These are phyloP conservation scores for honey bee (Apis mellifera) DNA, from an alignment of 1,140 invertebrate genomes.

Conservation along the genomic window Amel_HAv3.1 CM009939.2:7478001-7478500, in stretches of 20 bases:
- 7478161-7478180: constrained; percentile 98
- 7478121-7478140: constrained; percentile 98
- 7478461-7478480: constrained; percentile 89
- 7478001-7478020: constrained; percentile 95
- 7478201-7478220: constrained; percentile 96
- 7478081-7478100: constrained; percentile 88
- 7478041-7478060: constrained; percentile 90
- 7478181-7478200: constrained; percentile 94
- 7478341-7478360: neutral
- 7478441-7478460: constrained; percentile 93
- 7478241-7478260: constrained; percentile 98
- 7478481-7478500: constrained; percentile 89
- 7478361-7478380: neutral
- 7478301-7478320: constrained; percentile 86
- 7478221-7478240: constrained; percentile 89
- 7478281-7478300: constrained; percentile 96
- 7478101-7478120: constrained; percentile 87
- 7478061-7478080: constrained; percentile 89
- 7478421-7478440: constrained; percentile 96
- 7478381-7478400: constrained; percentile 71
- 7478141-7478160: constrained; percentile 92
- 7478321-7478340: neutral
- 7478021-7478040: constrained; percentile 97
- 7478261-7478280: constrained; percentile 98
- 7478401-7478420: constrained; percentile 94